phyloP scores from a whole-genome alignment of 2,888 invertebrate genomes.

The Orchesella flavescens region DNA sequence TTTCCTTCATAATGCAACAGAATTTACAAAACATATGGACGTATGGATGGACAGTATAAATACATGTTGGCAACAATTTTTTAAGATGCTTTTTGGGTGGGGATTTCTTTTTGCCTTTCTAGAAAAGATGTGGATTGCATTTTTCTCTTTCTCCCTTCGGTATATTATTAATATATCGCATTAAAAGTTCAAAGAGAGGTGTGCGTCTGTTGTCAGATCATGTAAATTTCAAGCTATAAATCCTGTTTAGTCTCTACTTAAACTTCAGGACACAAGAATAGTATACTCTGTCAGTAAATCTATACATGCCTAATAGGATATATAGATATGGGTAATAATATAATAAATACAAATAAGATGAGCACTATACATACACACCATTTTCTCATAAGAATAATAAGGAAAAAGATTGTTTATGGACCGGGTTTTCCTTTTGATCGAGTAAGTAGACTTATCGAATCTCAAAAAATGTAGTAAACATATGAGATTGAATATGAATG shows the following conservation, averaged over 20 bases:
- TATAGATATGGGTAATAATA: too few relatives aligned
- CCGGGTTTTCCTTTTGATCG: constrained; percentile 41
- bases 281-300: constrained; percentile 4
- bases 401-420: constrained; percentile 41
- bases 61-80: constrained; percentile 16
- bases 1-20: background rate
- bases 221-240: constrained; percentile 61
- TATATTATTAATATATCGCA: constrained; percentile 32
- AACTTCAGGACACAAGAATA: constrained; percentile 44
- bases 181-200: constrained; percentile 44
- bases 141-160: too few relatives aligned
- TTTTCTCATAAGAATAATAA: background rate
- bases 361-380: background rate
- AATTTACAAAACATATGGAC: background rate
- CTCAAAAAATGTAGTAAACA: constrained; percentile 25
- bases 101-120: constrained; percentile 10
- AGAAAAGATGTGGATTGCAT: constrained; percentile 14
- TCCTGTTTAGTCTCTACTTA: constrained; percentile 53
- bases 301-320: too few relatives aligned
- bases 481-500: constrained; percentile 17
- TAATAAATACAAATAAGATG: too few relatives aligned
- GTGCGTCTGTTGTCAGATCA: constrained; percentile 57
- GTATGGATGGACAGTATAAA: constrained; percentile 11
- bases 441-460: constrained; percentile 25
- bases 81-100: constrained; percentile 29